Percentiles rank a stretch among this genome's conserved stretches.
Evolutionary conservation across 1,140 invertebrate species (phyloP).

Genomic region (Nixonia krombeini): DNA sequence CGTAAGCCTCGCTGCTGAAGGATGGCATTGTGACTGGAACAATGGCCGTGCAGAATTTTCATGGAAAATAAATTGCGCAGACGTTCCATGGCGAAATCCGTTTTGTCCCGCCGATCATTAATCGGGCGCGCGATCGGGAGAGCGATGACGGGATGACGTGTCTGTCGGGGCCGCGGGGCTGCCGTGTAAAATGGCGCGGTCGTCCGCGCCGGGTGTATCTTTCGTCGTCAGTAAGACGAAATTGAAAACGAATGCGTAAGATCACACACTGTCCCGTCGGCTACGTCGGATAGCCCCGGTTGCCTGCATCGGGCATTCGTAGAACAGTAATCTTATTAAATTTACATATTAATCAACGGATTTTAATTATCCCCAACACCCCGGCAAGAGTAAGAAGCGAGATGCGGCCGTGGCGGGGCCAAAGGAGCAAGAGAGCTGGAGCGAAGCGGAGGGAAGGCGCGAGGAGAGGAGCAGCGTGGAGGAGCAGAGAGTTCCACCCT

Average conservation of each 20-base stretch:
- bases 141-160: too few species aligned
- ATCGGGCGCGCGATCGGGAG: too few species aligned
- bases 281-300: slow-evolving; percentile 43
- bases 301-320: slow-evolving; percentile 72
- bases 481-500: slow-evolving; percentile 60
- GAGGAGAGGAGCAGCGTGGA: slow-evolving; percentile 40
- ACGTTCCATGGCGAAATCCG: too few species aligned
- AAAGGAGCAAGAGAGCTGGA: slow-evolving; percentile 56
- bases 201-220: too few species aligned
- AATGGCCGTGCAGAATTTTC: slow-evolving; percentile 26
- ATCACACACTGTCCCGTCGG: slow-evolving; percentile 35
- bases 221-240: slow-evolving; percentile 25
- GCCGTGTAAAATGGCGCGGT: too few species aligned
- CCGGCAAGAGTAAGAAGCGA: slow-evolving; percentile 44
- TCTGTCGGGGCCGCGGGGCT: too few species aligned
- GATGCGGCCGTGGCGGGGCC: slow-evolving; percentile 38
- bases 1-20: slow-evolving; percentile 28
- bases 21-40: slow-evolving; percentile 21
- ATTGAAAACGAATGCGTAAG: slow-evolving; percentile 45
- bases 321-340: slow-evolving; percentile 94
- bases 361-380: slow-evolving; percentile 89
- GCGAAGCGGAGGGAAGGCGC: slow-evolving; percentile 33
- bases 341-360: slow-evolving; percentile 98
- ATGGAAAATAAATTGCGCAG: slow-evolving; percentile 7
- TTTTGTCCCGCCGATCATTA: too few species aligned